A percentile compares a stretch with the other conserved stretches of the same genome.
phyloP scores from a whole-genome alignment of 37 sponge, comb jelly and placozoan genomes.

The Cliona cf. orientalis region DNA sequence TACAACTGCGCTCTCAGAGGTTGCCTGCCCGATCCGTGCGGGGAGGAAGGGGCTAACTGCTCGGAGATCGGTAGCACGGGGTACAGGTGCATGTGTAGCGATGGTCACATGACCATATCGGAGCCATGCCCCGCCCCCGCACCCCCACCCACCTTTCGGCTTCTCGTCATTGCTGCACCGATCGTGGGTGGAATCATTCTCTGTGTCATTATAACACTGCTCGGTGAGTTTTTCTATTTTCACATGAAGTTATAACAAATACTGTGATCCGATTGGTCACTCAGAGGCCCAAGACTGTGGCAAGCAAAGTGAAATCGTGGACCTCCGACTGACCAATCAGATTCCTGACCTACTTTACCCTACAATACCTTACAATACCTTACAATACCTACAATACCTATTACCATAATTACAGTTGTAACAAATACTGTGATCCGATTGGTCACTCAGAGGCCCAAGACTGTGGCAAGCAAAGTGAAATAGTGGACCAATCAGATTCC shows the following conservation, averaged over 20 bases:
- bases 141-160: background rate
- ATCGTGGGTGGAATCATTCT: background rate
- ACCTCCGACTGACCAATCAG: too few relatives aligned
- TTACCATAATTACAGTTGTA: too few relatives aligned
- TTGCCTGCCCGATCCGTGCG: slow-evolving; percentile 62
- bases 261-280: too few relatives aligned
- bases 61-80: slow-evolving; percentile 2
- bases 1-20: slow-evolving; percentile 39
- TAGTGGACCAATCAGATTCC: too few relatives aligned
- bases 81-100: slow-evolving; percentile 36
- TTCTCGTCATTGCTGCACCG: background rate
- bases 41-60: slow-evolving; percentile 34
- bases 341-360: too few relatives aligned
- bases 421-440: too few relatives aligned
- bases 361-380: too few relatives aligned
- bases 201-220: background rate
- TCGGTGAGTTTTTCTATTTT: background rate
- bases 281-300: too few relatives aligned
- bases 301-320: too few relatives aligned
- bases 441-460: too few relatives aligned
- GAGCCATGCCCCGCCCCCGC: background rate
- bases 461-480: too few relatives aligned
- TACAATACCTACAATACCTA: too few relatives aligned
- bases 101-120: background rate
- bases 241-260: background rate